Percentiles rank a stretch among this genome's conserved stretches.
Evolutionary conservation across 2,888 invertebrate genomes (phyloP).

Genomic region (Rosalia funebris): DNA sequence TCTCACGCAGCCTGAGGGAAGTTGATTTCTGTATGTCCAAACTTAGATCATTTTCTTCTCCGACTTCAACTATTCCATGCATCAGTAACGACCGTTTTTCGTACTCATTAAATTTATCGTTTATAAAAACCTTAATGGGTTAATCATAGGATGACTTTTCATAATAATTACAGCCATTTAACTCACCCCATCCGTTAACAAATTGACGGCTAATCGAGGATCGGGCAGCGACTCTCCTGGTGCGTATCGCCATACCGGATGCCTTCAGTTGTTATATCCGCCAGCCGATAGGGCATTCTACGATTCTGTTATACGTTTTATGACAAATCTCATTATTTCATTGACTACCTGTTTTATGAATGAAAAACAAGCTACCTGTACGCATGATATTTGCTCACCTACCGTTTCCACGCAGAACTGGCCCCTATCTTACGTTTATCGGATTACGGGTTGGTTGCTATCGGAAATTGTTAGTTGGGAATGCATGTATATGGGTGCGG

Average conservation of each 20-base stretch:
- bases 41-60: too few relatives aligned
- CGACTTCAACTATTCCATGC: too few relatives aligned
- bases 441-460: background rate
- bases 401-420: background rate
- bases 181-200: conserved; percentile 8
- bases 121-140: background rate
- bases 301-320: conserved; percentile 14
- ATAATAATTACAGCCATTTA: background rate
- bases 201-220: background rate
- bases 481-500: background rate
- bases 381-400: background rate
- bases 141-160: background rate
- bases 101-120: background rate
- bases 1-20: too few relatives aligned
- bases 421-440: conserved; percentile 4
- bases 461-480: background rate
- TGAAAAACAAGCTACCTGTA: conserved; percentile 25
- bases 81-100: too few relatives aligned
- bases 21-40: too few relatives aligned
- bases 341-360: conserved; percentile 37
- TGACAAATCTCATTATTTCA: conserved; percentile 40
- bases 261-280: conserved; percentile 37
- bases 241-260: conserved; percentile 41
- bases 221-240: conserved; percentile 26
- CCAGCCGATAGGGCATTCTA: background rate